Evolutionary conservation across 35 echinoderm and acorn worm species (phyloP).

Genomic region (Ptychodera flava): DNA sequence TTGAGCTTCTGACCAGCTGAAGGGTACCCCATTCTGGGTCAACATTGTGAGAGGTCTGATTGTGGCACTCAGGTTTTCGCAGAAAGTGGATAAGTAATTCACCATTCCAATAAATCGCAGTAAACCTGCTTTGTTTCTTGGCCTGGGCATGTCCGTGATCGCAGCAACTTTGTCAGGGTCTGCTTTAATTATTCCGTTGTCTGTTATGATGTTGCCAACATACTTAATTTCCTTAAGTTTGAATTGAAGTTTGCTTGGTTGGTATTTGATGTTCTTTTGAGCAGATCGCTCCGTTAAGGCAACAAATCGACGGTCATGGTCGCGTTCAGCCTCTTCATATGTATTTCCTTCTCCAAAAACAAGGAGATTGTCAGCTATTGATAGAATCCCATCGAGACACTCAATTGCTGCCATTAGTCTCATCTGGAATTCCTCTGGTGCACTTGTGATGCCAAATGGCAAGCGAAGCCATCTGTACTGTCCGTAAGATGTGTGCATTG

Average conservation of each 20-base stretch:
- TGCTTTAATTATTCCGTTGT: constrained; percentile 18
- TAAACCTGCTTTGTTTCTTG: neutral
- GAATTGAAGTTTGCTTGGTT: neutral
- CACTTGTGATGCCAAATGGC: neutral
- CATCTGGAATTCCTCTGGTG: neutral
- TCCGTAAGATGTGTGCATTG: constrained; percentile 40
- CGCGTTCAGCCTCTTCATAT: neutral
- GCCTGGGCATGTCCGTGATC: neutral
- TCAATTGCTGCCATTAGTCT: neutral
- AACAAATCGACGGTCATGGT: neutral
- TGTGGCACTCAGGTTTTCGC: too few relatives aligned
- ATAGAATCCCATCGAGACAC: too few relatives aligned
- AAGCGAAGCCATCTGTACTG: neutral
- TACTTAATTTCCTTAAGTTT: neutral
- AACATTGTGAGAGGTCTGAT: constrained; percentile 26
- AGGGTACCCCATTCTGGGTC: constrained; percentile 30
- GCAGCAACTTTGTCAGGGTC: neutral
- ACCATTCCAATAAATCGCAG: neutral
- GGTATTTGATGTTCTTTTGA: neutral
- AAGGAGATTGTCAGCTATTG: neutral
- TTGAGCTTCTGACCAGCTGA: constrained; percentile 21
- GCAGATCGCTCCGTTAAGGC: neutral
- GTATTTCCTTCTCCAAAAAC: neutral
- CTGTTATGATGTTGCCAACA: neutral
- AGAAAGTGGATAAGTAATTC: constrained; percentile 14